Conservation (phyloP, 2,113 vertebrate genomes). For the Bostrychus sinensis region DNA sequence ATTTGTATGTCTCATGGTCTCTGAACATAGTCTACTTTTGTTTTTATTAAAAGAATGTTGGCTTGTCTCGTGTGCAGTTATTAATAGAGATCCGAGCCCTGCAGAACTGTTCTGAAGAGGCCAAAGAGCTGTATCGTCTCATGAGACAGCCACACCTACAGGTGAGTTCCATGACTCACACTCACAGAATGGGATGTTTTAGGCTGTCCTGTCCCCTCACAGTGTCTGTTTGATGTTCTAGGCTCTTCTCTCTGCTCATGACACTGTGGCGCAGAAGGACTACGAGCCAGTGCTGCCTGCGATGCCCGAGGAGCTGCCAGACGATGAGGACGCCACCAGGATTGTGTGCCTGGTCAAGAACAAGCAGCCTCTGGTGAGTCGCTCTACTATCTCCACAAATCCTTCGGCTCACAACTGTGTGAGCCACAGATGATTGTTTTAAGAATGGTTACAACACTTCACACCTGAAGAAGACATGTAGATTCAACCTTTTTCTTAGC, state of each 20-base stretch:
- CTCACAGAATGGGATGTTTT: too few relatives aligned
- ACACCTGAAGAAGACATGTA: too few relatives aligned
- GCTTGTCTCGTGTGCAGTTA: slow-evolving; percentile 49
- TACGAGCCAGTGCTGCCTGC: slow-evolving; percentile 90
- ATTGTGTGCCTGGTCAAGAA: slow-evolving; percentile 97
- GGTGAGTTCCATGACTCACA: slow-evolving; percentile 67
- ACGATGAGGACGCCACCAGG: slow-evolving; percentile 91
- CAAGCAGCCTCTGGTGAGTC: slow-evolving; percentile 93
- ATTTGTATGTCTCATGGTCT: background rate
- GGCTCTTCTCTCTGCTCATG: slow-evolving; percentile 92
- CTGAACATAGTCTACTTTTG: background rate
- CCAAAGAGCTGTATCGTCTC: slow-evolving; percentile 84
- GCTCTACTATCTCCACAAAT: background rate
- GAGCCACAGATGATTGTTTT: too few relatives aligned
- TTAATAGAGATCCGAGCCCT: slow-evolving; percentile 69
- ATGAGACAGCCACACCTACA: slow-evolving; percentile 86
- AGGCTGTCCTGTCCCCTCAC: background rate
- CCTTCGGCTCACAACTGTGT: too few relatives aligned
- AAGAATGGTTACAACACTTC: too few relatives aligned
- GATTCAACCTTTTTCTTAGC: too few relatives aligned
- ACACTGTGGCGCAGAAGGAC: slow-evolving; percentile 91
- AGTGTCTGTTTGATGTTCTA: slow-evolving; percentile 51
- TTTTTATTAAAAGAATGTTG: background rate
- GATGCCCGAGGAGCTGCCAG: slow-evolving; percentile 87
- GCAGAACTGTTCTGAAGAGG: slow-evolving; percentile 79